Evolutionary conservation across 1,140 invertebrate genomes (phyloP).

Genomic region (Pseudomyrmex pallidus): DNA sequence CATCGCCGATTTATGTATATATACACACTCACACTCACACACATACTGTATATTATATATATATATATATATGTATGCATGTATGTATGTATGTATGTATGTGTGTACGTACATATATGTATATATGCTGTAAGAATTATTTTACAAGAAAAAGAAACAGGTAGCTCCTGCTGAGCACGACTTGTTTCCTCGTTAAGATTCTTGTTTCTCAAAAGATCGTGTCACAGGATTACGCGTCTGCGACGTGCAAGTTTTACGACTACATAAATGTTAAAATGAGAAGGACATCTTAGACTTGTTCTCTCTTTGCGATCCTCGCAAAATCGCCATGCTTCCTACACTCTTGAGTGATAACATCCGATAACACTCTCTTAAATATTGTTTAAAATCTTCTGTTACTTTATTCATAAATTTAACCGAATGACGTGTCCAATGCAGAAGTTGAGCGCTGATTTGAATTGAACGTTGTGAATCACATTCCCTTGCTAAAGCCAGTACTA

Average conservation of each 20-base stretch:
- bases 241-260: conserved; percentile 30
- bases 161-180: neutral
- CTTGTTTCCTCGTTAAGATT: neutral
- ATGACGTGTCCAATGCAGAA: conserved; percentile 40
- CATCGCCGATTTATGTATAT: neutral
- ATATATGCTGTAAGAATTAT: neutral
- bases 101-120: neutral
- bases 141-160: neutral
- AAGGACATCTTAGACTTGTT: neutral
- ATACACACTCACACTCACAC: neutral
- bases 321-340: conserved; percentile 28
- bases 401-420: neutral
- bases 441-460: conserved; percentile 3
- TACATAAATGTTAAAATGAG: conserved; percentile 37
- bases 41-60: neutral
- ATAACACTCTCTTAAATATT: no score
- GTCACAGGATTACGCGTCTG: neutral
- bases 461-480: conserved; percentile 52
- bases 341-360: conserved; percentile 5
- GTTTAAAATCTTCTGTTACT: neutral
- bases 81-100: no score
- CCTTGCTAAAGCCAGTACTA: conserved; percentile 11
- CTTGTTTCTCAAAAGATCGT: neutral
- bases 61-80: no score
- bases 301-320: neutral